These are phyloP conservation scores for Campylomormyrus tamandua DNA, from an alignment of 2,113 vertebrate genomes.

Conservation along the genomic window DNA sequence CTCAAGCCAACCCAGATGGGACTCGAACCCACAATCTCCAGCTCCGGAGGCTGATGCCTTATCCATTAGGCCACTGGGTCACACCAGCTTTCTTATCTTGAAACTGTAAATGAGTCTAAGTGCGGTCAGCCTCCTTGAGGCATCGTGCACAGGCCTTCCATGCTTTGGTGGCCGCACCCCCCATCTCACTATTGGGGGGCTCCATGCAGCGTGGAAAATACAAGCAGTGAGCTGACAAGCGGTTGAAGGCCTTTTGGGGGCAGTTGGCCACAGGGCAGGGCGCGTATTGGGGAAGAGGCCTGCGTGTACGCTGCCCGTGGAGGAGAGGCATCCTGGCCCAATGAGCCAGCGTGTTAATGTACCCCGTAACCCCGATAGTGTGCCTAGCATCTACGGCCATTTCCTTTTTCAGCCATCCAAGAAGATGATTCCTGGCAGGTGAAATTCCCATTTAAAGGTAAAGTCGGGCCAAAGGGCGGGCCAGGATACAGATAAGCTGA, in stretches of 20 bases:
- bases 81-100: background rate
- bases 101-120: background rate
- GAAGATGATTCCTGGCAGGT: background rate
- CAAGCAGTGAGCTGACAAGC: constrained; percentile 57
- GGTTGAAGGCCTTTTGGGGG: constrained; percentile 48
- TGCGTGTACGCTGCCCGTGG: background rate
- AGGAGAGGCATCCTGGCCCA: background rate
- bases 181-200: constrained; percentile 30
- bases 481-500: background rate
- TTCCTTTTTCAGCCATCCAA: background rate
- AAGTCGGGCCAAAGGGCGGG: background rate
- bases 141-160: background rate
- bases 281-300: background rate
- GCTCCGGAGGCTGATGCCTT: constrained; percentile 99
- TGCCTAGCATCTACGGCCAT: background rate
- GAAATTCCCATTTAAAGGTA: background rate
- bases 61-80: constrained; percentile 99
- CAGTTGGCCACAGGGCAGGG: background rate
- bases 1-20: constrained; percentile 83
- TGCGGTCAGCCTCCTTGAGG: background rate
- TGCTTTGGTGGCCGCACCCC: constrained; percentile 24
- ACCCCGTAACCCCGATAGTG: background rate
- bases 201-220: constrained; percentile 44
- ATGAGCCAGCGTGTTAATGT: background rate
- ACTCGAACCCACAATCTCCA: constrained; percentile 98